A percentile compares a stretch with the other conserved stretches of the same genome.
phyloP scores from a whole-genome alignment of 2,113 vertebrate species.

The Herpetotheres cachinnans region DNA sequence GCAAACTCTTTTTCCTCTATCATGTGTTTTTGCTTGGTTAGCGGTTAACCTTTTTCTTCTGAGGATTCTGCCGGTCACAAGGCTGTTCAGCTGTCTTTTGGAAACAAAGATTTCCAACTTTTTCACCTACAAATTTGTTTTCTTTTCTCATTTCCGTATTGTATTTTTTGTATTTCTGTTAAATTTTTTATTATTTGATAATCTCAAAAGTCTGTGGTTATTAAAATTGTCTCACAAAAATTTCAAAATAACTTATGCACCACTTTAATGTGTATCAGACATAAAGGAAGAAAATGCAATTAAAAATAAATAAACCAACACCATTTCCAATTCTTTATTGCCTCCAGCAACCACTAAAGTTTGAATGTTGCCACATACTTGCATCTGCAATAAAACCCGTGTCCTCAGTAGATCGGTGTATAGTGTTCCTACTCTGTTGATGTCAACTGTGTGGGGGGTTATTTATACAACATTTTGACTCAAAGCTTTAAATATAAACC shows the following conservation, averaged over 20 bases:
- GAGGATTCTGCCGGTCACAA: not conserved
- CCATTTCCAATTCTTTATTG: not conserved
- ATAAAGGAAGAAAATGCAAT: not conserved
- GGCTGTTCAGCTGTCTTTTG: not conserved
- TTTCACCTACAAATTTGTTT: not conserved
- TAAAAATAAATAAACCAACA: not conserved
- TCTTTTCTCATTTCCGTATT: not conserved
- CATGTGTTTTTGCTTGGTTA: not conserved
- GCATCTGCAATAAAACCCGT: not conserved
- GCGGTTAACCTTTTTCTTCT: not conserved
- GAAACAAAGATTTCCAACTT: not conserved
- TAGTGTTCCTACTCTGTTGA: not conserved
- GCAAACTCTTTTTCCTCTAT: not conserved
- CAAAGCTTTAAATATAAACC: not conserved
- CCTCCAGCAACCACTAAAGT: not conserved
- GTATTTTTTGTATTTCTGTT: not conserved
- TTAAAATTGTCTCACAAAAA: not conserved
- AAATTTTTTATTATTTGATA: not conserved
- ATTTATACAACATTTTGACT: not conserved
- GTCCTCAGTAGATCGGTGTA: not conserved
- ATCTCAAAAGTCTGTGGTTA: not conserved
- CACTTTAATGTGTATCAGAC: not conserved
- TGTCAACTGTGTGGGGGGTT: not conserved
- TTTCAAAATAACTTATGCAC: not conserved
- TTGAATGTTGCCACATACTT: not conserved